phyloP scores from a whole-genome alignment of 2,113 vertebrate genomes.

The Crotalus viridis region DNA sequence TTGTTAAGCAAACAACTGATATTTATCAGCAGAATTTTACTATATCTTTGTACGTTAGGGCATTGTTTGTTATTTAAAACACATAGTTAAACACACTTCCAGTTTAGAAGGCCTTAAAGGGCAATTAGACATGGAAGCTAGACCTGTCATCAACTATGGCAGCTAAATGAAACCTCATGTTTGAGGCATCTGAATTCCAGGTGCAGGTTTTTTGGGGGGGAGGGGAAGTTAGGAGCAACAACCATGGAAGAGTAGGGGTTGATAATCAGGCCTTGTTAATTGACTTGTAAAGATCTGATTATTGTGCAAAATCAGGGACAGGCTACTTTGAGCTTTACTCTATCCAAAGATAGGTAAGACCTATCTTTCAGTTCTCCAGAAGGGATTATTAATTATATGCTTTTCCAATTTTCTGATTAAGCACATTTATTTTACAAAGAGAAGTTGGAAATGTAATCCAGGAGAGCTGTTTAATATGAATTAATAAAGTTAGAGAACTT shows the following conservation, averaged over 20 bases:
- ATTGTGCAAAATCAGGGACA: not conserved
- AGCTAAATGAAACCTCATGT: not conserved
- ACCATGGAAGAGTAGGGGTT: not conserved
- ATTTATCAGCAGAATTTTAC: not conserved
- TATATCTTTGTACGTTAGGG: not conserved
- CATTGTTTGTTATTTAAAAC: not conserved
- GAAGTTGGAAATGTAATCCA: not conserved
- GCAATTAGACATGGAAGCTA: not conserved
- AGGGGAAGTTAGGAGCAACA: not conserved
- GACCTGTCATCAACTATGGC: not conserved
- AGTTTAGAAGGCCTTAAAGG: not conserved
- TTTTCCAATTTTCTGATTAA: constrained; percentile 41
- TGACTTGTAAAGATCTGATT: not conserved
- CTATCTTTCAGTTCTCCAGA: constrained; percentile 11
- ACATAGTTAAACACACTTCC: not conserved
- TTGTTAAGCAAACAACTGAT: not conserved
- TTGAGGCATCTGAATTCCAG: not conserved
- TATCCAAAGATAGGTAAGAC: not conserved
- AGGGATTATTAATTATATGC: constrained; percentile 7
- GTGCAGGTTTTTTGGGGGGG: not conserved
- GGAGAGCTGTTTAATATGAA: not conserved
- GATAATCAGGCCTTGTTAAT: not conserved
- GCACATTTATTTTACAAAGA: constrained; percentile 26
- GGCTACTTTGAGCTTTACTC: not conserved
- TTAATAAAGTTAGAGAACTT: constrained; percentile 21